These are phyloP conservation scores for Artibeus jamaicensis DNA, from an alignment of 2,797 vertebrate species.

Conservation along the genomic window DNA sequence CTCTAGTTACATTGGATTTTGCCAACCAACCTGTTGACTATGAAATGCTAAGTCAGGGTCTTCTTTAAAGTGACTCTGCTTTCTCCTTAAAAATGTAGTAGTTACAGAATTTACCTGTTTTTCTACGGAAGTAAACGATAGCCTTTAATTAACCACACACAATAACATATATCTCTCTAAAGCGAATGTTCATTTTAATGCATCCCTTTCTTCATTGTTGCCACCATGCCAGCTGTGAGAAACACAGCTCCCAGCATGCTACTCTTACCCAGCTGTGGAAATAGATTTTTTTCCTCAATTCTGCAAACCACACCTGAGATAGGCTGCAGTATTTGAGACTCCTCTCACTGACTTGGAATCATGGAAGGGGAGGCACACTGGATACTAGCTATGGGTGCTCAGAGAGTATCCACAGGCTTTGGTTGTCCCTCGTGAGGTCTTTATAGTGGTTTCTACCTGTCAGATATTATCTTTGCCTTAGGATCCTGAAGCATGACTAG, in stretches of 20 bases:
- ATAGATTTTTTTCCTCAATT: neutral
- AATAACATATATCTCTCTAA: neutral
- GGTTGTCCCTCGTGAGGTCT: neutral
- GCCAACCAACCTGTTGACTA: neutral
- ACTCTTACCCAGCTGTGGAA: neutral
- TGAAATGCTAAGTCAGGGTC: constrained; percentile 45
- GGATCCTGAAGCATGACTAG: neutral
- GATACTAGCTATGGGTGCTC: neutral
- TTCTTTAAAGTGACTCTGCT: constrained; percentile 45
- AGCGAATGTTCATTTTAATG: constrained; percentile 42
- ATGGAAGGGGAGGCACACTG: neutral
- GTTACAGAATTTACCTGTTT: neutral
- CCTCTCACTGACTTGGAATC: neutral
- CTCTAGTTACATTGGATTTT: constrained; percentile 40
- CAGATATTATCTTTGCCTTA: neutral
- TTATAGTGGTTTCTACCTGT: neutral
- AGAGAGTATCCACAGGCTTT: neutral
- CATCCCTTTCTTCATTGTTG: neutral
- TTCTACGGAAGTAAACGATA: neutral
- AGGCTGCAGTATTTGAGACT: neutral
- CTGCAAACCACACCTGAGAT: neutral
- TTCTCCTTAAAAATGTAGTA: constrained; percentile 25
- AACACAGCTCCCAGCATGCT: neutral
- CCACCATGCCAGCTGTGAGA: rapidly evolving
- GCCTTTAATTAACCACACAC: constrained; percentile 22